These are phyloP conservation scores for Conus ventricosus DNA, from an alignment of 1,140 invertebrate genomes.

Conservation along the genomic window DNA sequence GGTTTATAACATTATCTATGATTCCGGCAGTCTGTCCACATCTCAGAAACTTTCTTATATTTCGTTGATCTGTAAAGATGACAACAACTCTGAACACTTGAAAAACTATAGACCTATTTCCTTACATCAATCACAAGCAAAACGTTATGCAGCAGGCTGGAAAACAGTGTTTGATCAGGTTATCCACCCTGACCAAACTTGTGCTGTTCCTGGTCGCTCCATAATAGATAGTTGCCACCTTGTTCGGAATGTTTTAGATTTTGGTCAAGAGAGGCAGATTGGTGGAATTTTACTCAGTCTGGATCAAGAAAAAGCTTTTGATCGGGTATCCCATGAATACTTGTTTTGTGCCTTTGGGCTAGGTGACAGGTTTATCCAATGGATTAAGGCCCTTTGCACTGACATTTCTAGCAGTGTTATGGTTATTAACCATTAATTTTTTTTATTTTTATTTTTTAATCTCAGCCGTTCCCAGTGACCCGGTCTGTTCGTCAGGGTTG, in stretches of 20 bases:
- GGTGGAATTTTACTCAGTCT: slow-evolving; percentile 13
- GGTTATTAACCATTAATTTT: slow-evolving; percentile 41
- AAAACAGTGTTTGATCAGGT: slow-evolving; percentile 1
- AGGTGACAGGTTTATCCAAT: slow-evolving; percentile 38
- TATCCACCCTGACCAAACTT: slow-evolving; percentile 42
- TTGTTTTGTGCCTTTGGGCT: slow-evolving; percentile 27
- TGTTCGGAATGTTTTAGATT: slow-evolving; percentile 39
- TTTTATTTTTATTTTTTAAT: slow-evolving; percentile 46
- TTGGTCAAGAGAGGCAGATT: slow-evolving; percentile 30
- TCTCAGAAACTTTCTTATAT: slow-evolving; percentile 42
- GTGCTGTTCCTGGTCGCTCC: slow-evolving; percentile 32
- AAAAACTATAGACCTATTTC: slow-evolving; percentile 50
- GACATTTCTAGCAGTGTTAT: slow-evolving; percentile 24
- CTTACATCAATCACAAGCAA: slow-evolving; percentile 42
- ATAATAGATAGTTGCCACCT: slow-evolving; percentile 47
- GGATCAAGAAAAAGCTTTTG: slow-evolving; percentile 42
- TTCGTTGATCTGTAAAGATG: slow-evolving; percentile 45
- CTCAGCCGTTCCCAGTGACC: slow-evolving; percentile 53
- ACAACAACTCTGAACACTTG: slow-evolving; percentile 31
- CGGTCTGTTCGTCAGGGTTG: slow-evolving; percentile 71
- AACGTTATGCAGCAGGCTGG: slow-evolving; percentile 29
- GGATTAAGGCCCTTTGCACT: slow-evolving; percentile 36
- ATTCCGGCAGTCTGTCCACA: slow-evolving; percentile 6
- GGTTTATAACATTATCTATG: slow-evolving; percentile 14
- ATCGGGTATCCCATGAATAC: slow-evolving; percentile 34